Conservation (phyloP, 1,140 invertebrate genomes). For the Megalonaias nervosa region DNA sequence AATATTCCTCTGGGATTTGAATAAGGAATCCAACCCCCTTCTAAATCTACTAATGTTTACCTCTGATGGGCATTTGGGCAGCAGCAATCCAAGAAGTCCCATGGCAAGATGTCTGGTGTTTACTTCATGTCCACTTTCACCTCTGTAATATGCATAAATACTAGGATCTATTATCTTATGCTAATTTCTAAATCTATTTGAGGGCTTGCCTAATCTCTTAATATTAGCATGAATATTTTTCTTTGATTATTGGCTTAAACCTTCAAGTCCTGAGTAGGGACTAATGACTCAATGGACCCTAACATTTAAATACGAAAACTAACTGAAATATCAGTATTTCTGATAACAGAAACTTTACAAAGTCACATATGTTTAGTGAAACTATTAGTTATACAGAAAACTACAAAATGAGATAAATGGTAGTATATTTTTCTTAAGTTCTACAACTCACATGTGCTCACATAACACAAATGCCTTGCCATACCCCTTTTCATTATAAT, state of each 20-base stretch:
- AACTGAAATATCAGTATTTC: too few species aligned
- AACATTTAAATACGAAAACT: slow-evolving; percentile 2
- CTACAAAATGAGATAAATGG: too few species aligned
- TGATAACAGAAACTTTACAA: too few species aligned
- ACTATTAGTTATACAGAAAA: too few species aligned
- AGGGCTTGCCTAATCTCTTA: background rate
- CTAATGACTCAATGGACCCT: background rate
- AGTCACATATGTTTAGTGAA: too few species aligned
- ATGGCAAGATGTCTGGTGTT: slow-evolving; percentile 68
- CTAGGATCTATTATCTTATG: background rate
- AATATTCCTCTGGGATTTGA: too few species aligned
- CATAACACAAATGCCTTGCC: too few species aligned
- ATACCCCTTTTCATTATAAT: too few species aligned
- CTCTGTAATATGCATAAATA: slow-evolving; percentile 45
- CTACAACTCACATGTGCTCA: too few species aligned
- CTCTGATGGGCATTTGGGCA: slow-evolving; percentile 50
- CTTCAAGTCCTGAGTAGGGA: background rate
- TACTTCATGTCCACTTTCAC: slow-evolving; percentile 66
- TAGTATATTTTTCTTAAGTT: too few species aligned
- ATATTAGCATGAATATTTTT: background rate
- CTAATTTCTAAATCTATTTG: background rate
- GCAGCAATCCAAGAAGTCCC: slow-evolving; percentile 62
- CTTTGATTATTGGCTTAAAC: background rate
- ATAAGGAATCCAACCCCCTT: too few species aligned
- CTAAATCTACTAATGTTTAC: slow-evolving; percentile 21